Evolutionary conservation across 2,888 invertebrate genomes (phyloP).

Genomic region (Limulus polyphemus): DNA sequence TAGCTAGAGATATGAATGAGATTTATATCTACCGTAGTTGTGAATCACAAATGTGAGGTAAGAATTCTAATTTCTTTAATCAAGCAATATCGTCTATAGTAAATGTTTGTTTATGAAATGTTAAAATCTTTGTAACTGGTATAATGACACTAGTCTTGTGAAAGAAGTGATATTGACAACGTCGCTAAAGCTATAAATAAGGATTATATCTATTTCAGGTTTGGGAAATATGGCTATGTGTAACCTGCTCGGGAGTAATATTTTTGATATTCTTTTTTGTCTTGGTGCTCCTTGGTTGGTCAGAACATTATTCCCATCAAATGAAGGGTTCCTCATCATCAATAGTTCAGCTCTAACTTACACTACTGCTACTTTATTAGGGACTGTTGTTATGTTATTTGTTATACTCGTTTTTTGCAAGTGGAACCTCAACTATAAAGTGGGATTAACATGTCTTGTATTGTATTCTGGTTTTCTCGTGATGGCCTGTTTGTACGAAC

Average conservation of each 20-base stretch:
- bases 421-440: constrained; percentile 84
- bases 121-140: no score
- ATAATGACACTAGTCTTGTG: no score
- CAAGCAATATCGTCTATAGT: no score
- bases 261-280: constrained; percentile 71
- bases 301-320: constrained; percentile 38
- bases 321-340: constrained; percentile 12
- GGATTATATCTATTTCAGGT: constrained; percentile 43
- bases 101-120: no score
- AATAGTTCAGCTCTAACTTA: constrained; percentile 63
- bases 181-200: no score
- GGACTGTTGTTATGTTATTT: constrained; percentile 80
- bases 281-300: constrained; percentile 75
- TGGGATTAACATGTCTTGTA: constrained; percentile 73
- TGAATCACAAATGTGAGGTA: no score
- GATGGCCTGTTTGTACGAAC: constrained; percentile 82
- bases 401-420: constrained; percentile 81
- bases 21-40: no score
- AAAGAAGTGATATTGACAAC: no score
- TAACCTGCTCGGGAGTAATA: constrained; percentile 79
- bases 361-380: constrained; percentile 78
- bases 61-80: no score
- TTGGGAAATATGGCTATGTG: constrained; percentile 61
- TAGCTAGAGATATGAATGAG: no score
- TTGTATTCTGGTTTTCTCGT: constrained; percentile 87